These are phyloP conservation scores for Cremastinae sp. DNA, from an alignment of 2,888 invertebrate species.

Conservation along the genomic window DNA sequence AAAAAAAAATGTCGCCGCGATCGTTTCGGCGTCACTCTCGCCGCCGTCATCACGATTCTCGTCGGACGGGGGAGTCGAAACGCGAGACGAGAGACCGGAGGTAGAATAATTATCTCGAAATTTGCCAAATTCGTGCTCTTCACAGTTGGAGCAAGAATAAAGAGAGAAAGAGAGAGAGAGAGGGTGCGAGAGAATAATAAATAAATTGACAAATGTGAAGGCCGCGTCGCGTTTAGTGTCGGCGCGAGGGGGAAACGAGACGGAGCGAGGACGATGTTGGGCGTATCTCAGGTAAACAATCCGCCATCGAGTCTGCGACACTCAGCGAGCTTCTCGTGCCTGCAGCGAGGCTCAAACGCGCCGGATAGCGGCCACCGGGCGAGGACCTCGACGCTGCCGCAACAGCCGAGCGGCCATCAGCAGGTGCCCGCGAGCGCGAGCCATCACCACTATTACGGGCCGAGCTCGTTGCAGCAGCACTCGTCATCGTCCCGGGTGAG, in stretches of 20 bases:
- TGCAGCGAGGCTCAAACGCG: conserved; percentile 77
- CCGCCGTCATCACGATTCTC: conserved; percentile 35
- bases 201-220: conserved; percentile 50
- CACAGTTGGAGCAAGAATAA: neutral
- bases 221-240: conserved; percentile 24
- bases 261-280: conserved; percentile 73
- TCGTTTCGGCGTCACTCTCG: conserved; percentile 25
- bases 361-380: conserved; percentile 75
- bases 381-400: conserved; percentile 80
- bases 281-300: conserved; percentile 78
- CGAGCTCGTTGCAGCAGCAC: conserved; percentile 67
- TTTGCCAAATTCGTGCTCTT: conserved; percentile 1
- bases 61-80: conserved; percentile 47
- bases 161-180: neutral
- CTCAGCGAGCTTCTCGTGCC: conserved; percentile 81
- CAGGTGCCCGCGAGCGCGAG: conserved; percentile 48
- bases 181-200: neutral
- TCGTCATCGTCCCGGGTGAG: too few relatives aligned
- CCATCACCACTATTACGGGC: conserved; percentile 60
- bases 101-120: conserved; percentile 18
- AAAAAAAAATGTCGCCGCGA: conserved; percentile 53
- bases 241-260: conserved; percentile 23
- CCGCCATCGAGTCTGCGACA: conserved; percentile 80
- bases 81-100: conserved; percentile 43
- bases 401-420: conserved; percentile 74